Base-by-base conservation (phyloP, 1,140 invertebrate species). In the Drosophila jambulina region DNA sequence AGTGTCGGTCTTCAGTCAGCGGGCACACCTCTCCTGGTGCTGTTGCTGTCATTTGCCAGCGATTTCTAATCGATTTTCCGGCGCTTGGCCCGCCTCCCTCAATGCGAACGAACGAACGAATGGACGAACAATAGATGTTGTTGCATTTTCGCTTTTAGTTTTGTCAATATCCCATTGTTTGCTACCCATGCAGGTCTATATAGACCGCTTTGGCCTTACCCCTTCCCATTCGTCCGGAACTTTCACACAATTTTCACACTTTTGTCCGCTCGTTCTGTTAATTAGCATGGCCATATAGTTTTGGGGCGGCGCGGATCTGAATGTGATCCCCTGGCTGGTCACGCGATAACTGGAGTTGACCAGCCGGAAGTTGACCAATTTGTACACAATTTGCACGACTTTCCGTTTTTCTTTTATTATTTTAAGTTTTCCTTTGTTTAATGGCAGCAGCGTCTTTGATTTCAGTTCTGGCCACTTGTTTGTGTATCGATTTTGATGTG, bases 61-160 rank as follows among this genome's bases (percentile, higher is more conserved):
- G 84, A 84, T 87, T 87, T 87, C 84, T 87, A 87, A 87, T 87
- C 85, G 84, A 87, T 87, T 87, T 87, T 87, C 85, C 82, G 68
- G 56, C 74, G 75, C 79, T 74, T 51, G 49, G 65, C n/a, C 34
- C 51, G 56, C 51, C 58, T 56, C n/a, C 46, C 56, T 19, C n/a
- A 51, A 29, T 27, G 48, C 54, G 60, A 48, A 27, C 46, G 46
- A 48, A 48, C 23, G 21, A 15, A 23, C 45, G 10, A 13, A 19
- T 34, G 25, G 42, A 34, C 19, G 36, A 48, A 74, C 70, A 72
- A 74, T 51, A 36, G 67, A 36, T 36, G 69, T 60, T 60, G 69
- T 58, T 84, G 78, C 58, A 80, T 83, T 79, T 56, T 82, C 43
- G 70, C 42, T 75, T 79, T 51, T 56, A 45, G 46, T 53, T 54